Conservation (phyloP, 2,888 invertebrate species). For the Drosophila borealis region DNA sequence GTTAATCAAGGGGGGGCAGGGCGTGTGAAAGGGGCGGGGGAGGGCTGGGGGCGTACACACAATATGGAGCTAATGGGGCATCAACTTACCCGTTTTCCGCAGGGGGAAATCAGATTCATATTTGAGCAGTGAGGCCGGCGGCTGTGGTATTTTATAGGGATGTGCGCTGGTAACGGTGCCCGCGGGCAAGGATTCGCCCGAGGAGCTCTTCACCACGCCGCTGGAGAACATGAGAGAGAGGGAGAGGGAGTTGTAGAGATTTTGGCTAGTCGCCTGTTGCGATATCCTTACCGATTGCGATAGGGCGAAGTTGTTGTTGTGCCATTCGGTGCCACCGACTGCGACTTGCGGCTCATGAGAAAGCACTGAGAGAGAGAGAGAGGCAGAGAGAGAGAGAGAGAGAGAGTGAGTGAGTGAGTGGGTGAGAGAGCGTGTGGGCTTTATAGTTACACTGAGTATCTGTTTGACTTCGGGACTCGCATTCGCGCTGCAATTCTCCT, state of each 20-base stretch:
- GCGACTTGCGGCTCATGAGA: constrained; percentile 91
- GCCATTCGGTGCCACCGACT: constrained; percentile 90
- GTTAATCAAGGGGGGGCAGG: constrained; percentile 9
- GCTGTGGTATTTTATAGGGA: constrained; percentile 89
- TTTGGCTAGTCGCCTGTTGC: not conserved
- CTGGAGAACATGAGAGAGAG: constrained; percentile 77
- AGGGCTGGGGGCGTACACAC: constrained; percentile 1
- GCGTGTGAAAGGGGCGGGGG: not conserved
- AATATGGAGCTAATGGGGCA: not conserved
- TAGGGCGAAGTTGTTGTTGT: constrained; percentile 90
- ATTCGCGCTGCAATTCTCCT: constrained; percentile 97
- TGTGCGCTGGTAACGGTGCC: constrained; percentile 88
- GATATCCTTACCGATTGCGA: constrained; percentile 89
- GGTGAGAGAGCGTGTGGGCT: not conserved
- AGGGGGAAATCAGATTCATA: constrained; percentile 93
- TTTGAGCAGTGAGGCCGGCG: constrained; percentile 85
- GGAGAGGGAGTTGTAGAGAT: not conserved
- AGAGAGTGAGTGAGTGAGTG: not conserved
- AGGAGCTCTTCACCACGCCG: constrained; percentile 89
- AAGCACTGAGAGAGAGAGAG: constrained; percentile 87
- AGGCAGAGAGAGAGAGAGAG: not conserved
- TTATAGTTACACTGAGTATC: constrained; percentile 91
- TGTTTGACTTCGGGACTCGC: constrained; percentile 98
- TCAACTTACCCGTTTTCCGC: constrained; percentile 94
- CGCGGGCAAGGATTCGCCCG: constrained; percentile 88